phyloP scores from a whole-genome alignment of 2,113 vertebrate genomes.

The Puma concolor region DNA sequence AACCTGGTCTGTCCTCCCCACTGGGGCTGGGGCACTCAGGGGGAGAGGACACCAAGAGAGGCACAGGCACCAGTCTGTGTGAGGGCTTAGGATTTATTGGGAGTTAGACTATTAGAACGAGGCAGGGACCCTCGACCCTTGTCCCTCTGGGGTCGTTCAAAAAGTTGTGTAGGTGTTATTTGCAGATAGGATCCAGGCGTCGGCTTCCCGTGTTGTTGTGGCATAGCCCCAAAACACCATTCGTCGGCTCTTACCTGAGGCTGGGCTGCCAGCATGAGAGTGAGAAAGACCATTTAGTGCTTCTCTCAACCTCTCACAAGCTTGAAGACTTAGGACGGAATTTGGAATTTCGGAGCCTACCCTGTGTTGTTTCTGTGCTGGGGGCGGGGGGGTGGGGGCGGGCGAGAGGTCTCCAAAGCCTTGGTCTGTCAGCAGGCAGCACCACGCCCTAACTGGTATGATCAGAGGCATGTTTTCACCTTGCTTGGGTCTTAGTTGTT shows the following conservation, averaged over 20 bases:
- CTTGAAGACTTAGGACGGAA: background rate
- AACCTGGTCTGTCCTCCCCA: background rate
- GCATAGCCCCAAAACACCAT: rapidly evolving
- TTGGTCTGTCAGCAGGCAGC: rapidly evolving
- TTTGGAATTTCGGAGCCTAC: background rate
- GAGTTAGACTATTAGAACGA: background rate
- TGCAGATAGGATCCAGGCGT: background rate
- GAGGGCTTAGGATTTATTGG: background rate
- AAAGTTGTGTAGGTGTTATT: background rate
- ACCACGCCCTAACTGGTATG: background rate
- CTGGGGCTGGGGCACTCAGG: too few species aligned
- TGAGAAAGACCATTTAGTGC: background rate
- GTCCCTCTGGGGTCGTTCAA: background rate
- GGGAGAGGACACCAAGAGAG: background rate
- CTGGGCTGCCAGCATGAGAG: rapidly evolving
- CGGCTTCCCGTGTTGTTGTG: background rate
- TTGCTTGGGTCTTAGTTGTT: background rate
- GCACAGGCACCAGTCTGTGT: background rate
- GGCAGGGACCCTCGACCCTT: background rate
- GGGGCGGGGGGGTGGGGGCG: background rate
- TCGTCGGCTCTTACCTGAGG: background rate
- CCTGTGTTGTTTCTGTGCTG: background rate
- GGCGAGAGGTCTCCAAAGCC: background rate
- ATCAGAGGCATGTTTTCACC: background rate
- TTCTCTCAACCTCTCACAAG: background rate